A percentile compares a stretch with the other conserved stretches of the same genome.
Conservation (phyloP, 2,888 invertebrate species). For the Apantesis nais region DNA sequence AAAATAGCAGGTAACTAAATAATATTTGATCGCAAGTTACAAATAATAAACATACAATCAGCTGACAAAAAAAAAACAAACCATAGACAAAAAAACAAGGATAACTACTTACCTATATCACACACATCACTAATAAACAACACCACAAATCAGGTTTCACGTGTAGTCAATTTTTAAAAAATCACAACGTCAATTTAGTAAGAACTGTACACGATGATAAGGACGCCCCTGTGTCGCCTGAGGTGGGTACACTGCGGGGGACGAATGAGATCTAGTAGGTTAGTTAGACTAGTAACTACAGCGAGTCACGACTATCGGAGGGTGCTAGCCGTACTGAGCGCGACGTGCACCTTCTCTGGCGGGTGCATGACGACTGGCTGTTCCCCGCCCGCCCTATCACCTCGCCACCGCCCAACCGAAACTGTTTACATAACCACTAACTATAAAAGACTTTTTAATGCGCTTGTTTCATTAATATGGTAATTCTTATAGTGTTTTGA, state of each 20-base stretch:
- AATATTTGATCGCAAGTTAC: conserved; percentile 6
- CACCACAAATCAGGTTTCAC: conserved; percentile 40
- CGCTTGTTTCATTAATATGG: conserved; percentile 61
- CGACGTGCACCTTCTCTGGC: conserved; percentile 60
- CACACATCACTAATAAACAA: conserved; percentile 49
- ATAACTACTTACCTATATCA: conserved; percentile 44
- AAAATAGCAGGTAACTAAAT: not conserved
- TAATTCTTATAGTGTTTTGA: conserved; percentile 38
- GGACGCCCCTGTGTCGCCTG: conserved; percentile 35
- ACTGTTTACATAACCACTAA: conserved; percentile 60
- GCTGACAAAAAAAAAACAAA: conserved; percentile 37
- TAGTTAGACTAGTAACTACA: conserved; percentile 8
- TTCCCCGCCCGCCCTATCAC: conserved; percentile 74
- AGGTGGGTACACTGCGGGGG: conserved; percentile 29
- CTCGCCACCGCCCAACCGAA: conserved; percentile 73
- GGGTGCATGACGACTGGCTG: conserved; percentile 70
- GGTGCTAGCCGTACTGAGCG: conserved; percentile 30
- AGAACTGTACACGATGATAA: conserved; percentile 5
- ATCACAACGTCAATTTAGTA: conserved; percentile 34
- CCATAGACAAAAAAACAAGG: conserved; percentile 25
- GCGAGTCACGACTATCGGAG: conserved; percentile 23
- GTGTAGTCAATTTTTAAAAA: conserved; percentile 34
- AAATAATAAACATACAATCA: conserved; percentile 30
- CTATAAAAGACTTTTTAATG: conserved; percentile 54
- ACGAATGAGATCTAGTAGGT: conserved; percentile 32